Conservation (phyloP, 2,113 vertebrate genomes). For the Pholis gunnellus region DNA sequence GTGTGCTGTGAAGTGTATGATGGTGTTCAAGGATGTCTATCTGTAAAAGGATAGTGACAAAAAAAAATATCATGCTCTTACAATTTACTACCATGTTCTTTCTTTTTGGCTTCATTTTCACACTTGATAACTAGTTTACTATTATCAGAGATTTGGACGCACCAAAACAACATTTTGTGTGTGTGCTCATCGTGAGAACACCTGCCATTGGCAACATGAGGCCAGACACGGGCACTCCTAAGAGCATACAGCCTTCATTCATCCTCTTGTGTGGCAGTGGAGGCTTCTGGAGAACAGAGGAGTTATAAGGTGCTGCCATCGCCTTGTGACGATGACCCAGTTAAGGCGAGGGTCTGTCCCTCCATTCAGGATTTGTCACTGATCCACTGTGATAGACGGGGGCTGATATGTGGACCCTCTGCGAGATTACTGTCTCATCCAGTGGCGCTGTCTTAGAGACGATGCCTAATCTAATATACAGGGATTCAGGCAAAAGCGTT, state of each 20-base stretch:
- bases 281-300: background rate
- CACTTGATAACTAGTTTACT: background rate
- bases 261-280: constrained; percentile 14
- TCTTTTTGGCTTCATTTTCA: background rate
- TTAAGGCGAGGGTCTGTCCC: constrained; percentile 35
- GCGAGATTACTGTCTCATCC: constrained; percentile 19
- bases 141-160: background rate
- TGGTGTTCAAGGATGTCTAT: background rate
- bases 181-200: background rate
- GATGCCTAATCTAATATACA: constrained; percentile 38
- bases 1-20: constrained; percentile 8
- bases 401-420: constrained; percentile 25
- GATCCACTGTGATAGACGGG: constrained; percentile 54
- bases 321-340: constrained; percentile 48
- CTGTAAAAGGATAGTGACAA: background rate
- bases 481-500: constrained; percentile 24
- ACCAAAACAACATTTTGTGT: background rate
- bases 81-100: background rate
- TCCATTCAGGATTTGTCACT: constrained; percentile 45
- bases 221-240: background rate
- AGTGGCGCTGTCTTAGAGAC: constrained; percentile 20
- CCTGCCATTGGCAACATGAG: constrained; percentile 8
- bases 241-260: constrained; percentile 20
- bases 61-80: background rate
- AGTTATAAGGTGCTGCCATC: constrained; percentile 10